Percentiles rank a stretch among this genome's conserved stretches.
These are phyloP conservation scores for Astyanax mexicanus DNA, from an alignment of 2,797 vertebrate species.

Conservation along the genomic window DNA sequence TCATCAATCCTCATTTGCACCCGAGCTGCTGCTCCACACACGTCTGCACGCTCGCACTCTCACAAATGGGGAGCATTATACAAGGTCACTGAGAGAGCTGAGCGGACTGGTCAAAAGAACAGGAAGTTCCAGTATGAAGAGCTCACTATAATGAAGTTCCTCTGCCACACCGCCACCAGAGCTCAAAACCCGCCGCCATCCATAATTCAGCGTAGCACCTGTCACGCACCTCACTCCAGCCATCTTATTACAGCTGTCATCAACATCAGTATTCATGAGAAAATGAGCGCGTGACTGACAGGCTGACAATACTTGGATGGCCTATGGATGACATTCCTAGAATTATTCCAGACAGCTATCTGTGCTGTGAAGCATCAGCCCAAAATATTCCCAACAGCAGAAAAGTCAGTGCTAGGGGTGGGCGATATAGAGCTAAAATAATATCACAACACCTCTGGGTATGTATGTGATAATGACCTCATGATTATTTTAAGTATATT, in stretches of 20 bases:
- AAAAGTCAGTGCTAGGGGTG: too few species aligned
- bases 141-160: conserved; percentile 42
- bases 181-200: background rate
- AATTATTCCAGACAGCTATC: background rate
- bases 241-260: conserved; percentile 40
- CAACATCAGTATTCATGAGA: conserved; percentile 39
- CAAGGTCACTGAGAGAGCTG: conserved; percentile 32
- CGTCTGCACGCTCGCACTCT: conserved; percentile 22
- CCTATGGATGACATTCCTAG: too few species aligned
- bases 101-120: conserved; percentile 27
- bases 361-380: background rate
- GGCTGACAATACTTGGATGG: background rate
- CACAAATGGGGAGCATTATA: background rate
- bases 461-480: too few species aligned
- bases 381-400: background rate
- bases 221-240: conserved; percentile 17
- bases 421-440: too few species aligned
- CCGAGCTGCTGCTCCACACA: conserved; percentile 4
- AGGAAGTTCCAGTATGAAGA: conserved; percentile 21
- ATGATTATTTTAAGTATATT: too few species aligned
- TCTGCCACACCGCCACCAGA: conserved; percentile 2
- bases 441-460: too few species aligned
- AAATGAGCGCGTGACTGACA: conserved; percentile 29
- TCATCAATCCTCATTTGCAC: conserved; percentile 40
- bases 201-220: conserved; percentile 34